Base-by-base conservation (phyloP, 1,140 invertebrate species). In the Daktulosphaira vitifoliae region DNA sequence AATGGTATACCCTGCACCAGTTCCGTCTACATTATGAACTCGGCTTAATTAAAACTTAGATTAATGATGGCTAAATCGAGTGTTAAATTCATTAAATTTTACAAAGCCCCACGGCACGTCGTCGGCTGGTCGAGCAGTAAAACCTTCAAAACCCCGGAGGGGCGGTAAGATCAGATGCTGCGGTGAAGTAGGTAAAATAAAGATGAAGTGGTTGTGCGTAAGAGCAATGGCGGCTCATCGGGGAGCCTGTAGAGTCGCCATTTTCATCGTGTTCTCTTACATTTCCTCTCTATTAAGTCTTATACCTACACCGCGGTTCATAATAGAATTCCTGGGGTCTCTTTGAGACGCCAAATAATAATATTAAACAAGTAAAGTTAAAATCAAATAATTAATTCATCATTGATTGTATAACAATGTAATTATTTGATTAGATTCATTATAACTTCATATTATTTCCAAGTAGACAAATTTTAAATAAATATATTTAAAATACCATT, bases 31-130 rank as follows among this genome's bases (percentile, higher is more conserved):
- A 22, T 48, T 48, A 46, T 33, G 26, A 46, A 62, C 56, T 9
- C 39, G 44, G 56, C 25, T 62, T 62, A 62, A 62, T 62, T 62
- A 48, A 62, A 48, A 39, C 16, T 62, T 33, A 42, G 56, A 62
- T 62, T 62, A 48, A 46, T 33, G 42, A 62, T 20, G 56, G 56
- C 42, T 62, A 62, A 56, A 62, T 62, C 42, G 56, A 62, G 56
- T 48, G 56, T 62, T 62, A 62, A 62, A 62, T 62, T 62, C 56
- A 46, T 62, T 62, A 62, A 62, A 62, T 62, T 62, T 48, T 39
- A 2, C 56, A 46, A 48, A 62, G 56, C 22, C 42, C 42, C 25
- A 39, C 23, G 54, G 54, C 54, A 8, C 16, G 25, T 11, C 23
- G 42, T 11, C 11, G 38, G 62, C 46, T 20, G 66, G 29, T 25